Conservation (phyloP, 2,797 vertebrate genomes). For the Gymnocypris eckloni region DNA sequence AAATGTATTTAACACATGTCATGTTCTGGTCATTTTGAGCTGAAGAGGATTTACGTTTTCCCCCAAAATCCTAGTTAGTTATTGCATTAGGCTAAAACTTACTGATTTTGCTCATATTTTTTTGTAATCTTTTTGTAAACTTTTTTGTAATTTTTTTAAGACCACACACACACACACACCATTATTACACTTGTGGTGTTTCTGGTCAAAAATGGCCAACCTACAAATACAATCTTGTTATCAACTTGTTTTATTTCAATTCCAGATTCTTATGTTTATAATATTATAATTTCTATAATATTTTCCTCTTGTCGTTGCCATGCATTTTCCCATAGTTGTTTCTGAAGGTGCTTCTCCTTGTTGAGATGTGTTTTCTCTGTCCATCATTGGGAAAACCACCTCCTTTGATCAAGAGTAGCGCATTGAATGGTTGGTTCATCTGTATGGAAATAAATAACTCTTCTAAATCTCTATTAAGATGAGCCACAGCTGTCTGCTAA, state of each 20-base stretch:
- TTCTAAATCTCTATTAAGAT: slow-evolving; percentile 36
- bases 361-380: background rate
- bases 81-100: too few species aligned
- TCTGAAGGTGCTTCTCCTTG: background rate
- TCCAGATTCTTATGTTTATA: background rate
- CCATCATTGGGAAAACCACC: background rate
- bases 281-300: background rate
- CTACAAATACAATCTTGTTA: background rate
- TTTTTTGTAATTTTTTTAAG: too few species aligned
- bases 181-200: background rate
- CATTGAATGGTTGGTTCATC: slow-evolving; percentile 27
- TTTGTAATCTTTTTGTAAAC: too few species aligned
- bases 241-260: background rate
- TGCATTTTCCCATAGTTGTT: background rate
- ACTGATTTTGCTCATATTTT: too few species aligned
- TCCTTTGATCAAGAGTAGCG: slow-evolving; percentile 1
- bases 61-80: background rate
- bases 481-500: slow-evolving; percentile 35
- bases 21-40: background rate
- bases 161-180: too few species aligned
- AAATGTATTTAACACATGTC: background rate
- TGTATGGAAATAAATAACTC: slow-evolving; percentile 42
- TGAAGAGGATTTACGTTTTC: background rate
- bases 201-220: background rate
- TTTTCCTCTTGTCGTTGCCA: background rate